Evolutionary conservation across 2,113 vertebrate genomes (phyloP), one percentile per base, ranked within the genome.

Genomic region (Ictidomys tridecemlineatus): DNA sequence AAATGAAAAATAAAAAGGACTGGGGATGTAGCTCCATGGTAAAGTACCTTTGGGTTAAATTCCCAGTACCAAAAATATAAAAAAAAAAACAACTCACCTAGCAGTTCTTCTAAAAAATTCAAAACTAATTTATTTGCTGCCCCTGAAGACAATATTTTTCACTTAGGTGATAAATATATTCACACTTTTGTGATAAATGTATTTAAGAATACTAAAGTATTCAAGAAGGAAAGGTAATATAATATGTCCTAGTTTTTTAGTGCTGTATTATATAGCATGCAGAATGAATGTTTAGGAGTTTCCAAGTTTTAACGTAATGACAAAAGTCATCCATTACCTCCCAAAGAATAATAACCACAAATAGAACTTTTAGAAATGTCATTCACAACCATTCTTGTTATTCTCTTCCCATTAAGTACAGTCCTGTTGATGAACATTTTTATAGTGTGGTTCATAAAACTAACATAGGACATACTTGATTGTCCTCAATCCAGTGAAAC

Each of bases 31-130:
- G 48, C 12, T 51, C 48, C 10, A 13, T 51, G 48, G 48, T 51
- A 51, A 51, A 51, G 48, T 51, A 51, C 48, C 48, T 13, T 51
- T 51, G 48, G 48, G 48, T 51, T 51, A 51, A 51, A 51, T 51
- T 51, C 48, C 48, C 48, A 51, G 48, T 51, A 51, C 48, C 48
- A 51, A 51, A 51, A 51, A 51, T 51, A 51, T 51, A 13, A 51
- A 13, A 51, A 51, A 51, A 51, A 51, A 51, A 51, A 13, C 12
- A 51, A 51, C 13, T 51, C 48, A 96, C 34, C 34, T 89, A 91
- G 13, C 48, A 88, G 56, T 88, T 51, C 65, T 96, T 51, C 65
- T 96, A 51, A 95, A 96, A 94, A 91, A 91, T 73, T 37, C n/a
- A 91, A 80, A 93, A 87, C 26, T 91, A 79, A 67, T 79, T 92